A percentile compares a stretch with the other conserved stretches of the same genome.
Evolutionary conservation across 2,113 vertebrate genomes (phyloP).

Genomic region (Rhabdomys dilectus): DNA sequence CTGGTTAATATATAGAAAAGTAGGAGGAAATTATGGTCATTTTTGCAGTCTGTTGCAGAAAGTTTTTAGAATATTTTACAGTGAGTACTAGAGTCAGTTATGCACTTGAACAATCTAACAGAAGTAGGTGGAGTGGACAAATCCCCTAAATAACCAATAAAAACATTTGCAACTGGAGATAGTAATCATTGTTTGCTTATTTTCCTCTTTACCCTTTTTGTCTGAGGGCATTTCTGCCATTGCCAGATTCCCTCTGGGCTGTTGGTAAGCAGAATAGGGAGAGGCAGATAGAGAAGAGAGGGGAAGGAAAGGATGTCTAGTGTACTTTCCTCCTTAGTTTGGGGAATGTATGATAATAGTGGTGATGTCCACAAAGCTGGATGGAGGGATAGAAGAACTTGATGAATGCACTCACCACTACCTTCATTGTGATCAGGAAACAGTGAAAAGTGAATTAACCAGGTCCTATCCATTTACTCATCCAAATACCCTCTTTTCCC

Average conservation of each 20-base stretch:
- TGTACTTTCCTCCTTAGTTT: neutral
- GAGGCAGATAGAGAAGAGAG: neutral
- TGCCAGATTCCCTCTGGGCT: neutral
- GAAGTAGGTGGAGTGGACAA: neutral
- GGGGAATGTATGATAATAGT: neutral
- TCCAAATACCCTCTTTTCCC: neutral
- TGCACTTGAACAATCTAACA: neutral
- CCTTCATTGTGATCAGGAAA: slow-evolving; percentile 12
- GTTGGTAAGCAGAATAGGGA: neutral
- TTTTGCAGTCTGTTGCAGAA: neutral
- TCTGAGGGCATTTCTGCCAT: neutral
- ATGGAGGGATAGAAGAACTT: neutral
- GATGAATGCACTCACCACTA: neutral
- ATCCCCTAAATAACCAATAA: neutral
- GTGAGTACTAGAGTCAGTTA: neutral
- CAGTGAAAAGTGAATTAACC: neutral
- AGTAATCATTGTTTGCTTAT: neutral
- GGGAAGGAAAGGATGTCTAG: neutral
- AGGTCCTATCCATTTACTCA: neutral
- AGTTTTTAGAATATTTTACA: slow-evolving; percentile 13
- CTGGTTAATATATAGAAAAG: neutral
- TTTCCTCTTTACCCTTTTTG: neutral
- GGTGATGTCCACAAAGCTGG: neutral
- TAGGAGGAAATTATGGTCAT: neutral
- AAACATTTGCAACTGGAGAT: neutral